Evolutionary conservation across 2,888 invertebrate genomes (phyloP).

Genomic region (Brachyopa scutellaris): DNA sequence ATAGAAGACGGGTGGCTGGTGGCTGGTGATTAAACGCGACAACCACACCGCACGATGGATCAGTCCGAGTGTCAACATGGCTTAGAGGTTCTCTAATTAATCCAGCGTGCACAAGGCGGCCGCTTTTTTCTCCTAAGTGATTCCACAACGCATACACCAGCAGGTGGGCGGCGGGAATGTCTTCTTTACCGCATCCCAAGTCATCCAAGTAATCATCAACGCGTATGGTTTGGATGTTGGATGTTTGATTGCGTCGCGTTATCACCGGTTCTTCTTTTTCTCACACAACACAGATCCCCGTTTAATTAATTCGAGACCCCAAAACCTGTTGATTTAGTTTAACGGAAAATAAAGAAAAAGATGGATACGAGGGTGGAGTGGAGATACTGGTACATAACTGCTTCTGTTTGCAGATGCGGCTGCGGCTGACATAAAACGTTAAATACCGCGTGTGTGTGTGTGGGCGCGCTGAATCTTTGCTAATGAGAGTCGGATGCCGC

Average conservation of each 20-base stretch:
- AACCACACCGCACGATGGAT: conserved; percentile 45
- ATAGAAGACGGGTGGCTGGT: too few relatives aligned
- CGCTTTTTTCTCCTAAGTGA: conserved; percentile 28
- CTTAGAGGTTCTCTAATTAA: conserved; percentile 64
- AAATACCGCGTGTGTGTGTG: conserved; percentile 41
- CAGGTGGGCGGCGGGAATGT: conserved; percentile 65
- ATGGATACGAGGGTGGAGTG: conserved; percentile 43
- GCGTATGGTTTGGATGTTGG: neutral
- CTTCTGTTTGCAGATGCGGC: conserved; percentile 67
- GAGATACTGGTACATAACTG: too few relatives aligned
- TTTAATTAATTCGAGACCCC: conserved; percentile 51
- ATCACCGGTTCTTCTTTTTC: conserved; percentile 39
- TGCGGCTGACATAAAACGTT: conserved; percentile 60
- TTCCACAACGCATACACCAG: too few relatives aligned
- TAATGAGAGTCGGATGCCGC: conserved; percentile 70
- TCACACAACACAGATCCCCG: conserved; percentile 41
- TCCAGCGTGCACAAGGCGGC: too few relatives aligned
- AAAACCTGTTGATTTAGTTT: conserved; percentile 62
- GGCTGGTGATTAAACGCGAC: conserved; percentile 59
- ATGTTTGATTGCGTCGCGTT: conserved; percentile 61
- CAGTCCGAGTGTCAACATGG: conserved; percentile 59
- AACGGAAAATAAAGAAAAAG: conserved; percentile 9
- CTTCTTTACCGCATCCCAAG: conserved; percentile 30
- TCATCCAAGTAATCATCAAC: too few relatives aligned
- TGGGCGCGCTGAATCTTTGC: conserved; percentile 46